Base-by-base conservation (phyloP, 2,113 vertebrate species). In the Seriola quinqueradiata region DNA sequence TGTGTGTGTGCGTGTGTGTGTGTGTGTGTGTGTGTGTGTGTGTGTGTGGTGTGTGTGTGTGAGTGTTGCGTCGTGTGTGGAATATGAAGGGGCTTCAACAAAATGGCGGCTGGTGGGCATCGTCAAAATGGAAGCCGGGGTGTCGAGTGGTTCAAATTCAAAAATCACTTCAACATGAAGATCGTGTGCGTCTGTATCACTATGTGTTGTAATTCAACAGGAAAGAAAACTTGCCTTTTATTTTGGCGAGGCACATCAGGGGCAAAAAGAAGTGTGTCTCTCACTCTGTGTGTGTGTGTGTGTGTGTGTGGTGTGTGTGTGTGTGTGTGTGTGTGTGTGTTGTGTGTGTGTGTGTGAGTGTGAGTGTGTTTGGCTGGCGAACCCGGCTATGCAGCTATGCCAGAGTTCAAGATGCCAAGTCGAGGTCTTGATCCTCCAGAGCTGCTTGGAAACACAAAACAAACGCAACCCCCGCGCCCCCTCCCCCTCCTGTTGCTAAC, bases 371-470 rank as follows among this genome's bases (percentile, higher is more conserved):
- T 83, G 64, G 73, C 61, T 70, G 21, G 65, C 32, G 1, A 40
- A 59, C 46, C 11, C 21, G 36, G 58, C 25, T 4, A 1, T 63
- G 40, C 65, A 60, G 77, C 13, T 36, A 95, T 97, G 96, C 95
- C 93, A 94, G 95, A 95, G 94, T 94, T 95, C 95, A 95, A n/a
- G 95, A 96, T 96, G 87, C 97, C 95, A 96, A 95, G 94, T 94
- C 93, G 90, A 94, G 89, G 85, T 93, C 94, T 93, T 54, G 92
- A 96, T 95, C 95, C 95, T 95, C 85, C 89, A 93, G 94, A 89
- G 66, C 70, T 67, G 74, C 75, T 67, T 74, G 57, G 75, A 70
- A 77, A 79, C 65, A 78, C 69, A 92, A 76, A 82, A 83, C 76
- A 82, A 82, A 82, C 54, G n/a, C 78, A 65, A 25, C 36, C 67